These are phyloP conservation scores for Aphelocoma coerulescens DNA, from an alignment of 2,113 vertebrate species.

Conservation along the genomic window DNA sequence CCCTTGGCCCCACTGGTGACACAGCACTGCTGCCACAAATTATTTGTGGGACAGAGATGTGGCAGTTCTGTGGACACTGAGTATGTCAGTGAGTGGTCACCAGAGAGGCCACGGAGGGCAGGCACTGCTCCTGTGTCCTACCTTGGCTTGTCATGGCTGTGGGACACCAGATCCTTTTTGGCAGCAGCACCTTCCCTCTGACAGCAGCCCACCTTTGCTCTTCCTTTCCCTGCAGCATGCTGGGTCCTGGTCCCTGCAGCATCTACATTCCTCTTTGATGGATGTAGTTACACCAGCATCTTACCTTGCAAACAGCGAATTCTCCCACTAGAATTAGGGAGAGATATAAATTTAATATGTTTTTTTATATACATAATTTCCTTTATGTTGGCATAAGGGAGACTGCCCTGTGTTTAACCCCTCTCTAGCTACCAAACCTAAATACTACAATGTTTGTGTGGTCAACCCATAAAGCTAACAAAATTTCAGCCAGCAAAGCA, in stretches of 20 bases:
- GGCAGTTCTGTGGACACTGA: neutral
- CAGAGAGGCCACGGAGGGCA: rapidly evolving
- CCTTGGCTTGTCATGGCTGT: rapidly evolving
- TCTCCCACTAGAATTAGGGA: neutral
- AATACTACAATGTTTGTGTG: neutral
- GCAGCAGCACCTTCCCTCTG: neutral
- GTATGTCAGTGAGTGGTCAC: neutral
- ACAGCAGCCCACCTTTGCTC: rapidly evolving
- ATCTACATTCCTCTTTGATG: neutral
- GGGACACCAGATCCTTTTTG: neutral
- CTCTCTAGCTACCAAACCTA: neutral
- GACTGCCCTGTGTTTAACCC: neutral
- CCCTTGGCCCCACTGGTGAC: neutral
- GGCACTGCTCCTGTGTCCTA: neutral
- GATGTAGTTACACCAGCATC: rapidly evolving
- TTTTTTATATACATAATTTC: neutral
- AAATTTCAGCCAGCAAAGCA: neutral
- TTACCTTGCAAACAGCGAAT: neutral
- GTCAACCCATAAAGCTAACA: neutral
- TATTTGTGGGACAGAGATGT: neutral
- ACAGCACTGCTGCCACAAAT: rapidly evolving
- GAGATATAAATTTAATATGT: neutral
- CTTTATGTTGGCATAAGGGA: neutral
- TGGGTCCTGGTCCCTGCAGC: neutral
- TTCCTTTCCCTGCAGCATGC: rapidly evolving